phyloP scores from a whole-genome alignment of 1,140 invertebrate species.

The Drosophila ironensis region DNA sequence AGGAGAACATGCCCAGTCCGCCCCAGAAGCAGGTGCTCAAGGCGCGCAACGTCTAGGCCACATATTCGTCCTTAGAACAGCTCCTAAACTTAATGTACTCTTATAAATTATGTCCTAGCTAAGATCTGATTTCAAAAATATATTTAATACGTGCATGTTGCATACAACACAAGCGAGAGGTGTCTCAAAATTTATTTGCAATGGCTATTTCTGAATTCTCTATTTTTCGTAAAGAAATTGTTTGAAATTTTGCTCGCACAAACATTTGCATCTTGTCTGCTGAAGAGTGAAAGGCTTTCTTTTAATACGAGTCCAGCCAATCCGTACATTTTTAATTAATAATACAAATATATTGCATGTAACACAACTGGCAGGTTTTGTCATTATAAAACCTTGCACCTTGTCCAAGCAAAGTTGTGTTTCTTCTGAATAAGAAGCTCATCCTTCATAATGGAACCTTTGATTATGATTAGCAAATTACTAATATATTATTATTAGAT shows the following conservation, averaged over 20 bases:
- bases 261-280: too few species aligned
- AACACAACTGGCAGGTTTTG: too few species aligned
- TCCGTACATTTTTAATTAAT: too few species aligned
- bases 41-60: constrained; percentile 67
- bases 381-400: too few species aligned
- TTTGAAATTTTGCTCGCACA: neutral
- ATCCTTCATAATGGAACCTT: neutral
- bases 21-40: constrained; percentile 80
- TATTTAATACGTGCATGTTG: neutral
- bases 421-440: neutral
- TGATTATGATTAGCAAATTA: neutral
- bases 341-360: too few species aligned
- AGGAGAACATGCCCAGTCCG: constrained; percentile 76
- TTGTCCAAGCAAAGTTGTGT: neutral
- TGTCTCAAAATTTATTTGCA: neutral
- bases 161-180: neutral
- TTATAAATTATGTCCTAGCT: constrained; percentile 57
- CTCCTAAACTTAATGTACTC: constrained; percentile 26
- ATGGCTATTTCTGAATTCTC: too few species aligned
- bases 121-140: constrained; percentile 64
- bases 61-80: neutral
- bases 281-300: too few species aligned
- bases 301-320: too few species aligned
- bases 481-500: neutral
- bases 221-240: neutral